phyloP scores from a whole-genome alignment of 1,140 invertebrate species.

The Teleopsis dalmanni region DNA sequence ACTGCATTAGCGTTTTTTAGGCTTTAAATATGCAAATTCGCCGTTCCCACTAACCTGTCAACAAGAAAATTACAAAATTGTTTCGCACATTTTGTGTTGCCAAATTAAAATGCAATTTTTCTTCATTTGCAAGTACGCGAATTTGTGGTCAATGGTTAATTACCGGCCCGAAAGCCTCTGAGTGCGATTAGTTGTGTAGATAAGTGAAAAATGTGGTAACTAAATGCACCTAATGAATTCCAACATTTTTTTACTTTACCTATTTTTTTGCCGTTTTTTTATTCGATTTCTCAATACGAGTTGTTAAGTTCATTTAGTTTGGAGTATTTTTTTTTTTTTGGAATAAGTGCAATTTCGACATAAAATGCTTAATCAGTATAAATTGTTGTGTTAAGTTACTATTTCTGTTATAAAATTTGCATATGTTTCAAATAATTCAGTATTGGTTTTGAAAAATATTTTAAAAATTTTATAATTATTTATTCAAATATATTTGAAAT shows the following conservation, averaged over 20 bases:
- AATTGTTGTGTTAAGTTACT: background rate
- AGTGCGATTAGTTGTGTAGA: no score
- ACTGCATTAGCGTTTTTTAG: no score
- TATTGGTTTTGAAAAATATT: no score
- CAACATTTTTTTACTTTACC: background rate
- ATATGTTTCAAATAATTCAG: no score
- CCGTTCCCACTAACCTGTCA: background rate
- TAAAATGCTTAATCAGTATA: background rate
- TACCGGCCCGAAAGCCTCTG: no score
- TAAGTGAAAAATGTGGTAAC: constrained; percentile 44
- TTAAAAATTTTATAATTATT: no score
- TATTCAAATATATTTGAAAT: no score
- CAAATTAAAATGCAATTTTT: constrained; percentile 44
- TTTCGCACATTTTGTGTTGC: constrained; percentile 10
- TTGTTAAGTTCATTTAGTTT: no score
- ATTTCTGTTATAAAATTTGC: no score
- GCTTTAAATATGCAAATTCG: no score
- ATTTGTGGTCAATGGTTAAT: no score
- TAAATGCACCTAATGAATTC: constrained; percentile 37
- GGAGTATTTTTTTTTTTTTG: background rate
- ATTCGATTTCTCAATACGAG: background rate
- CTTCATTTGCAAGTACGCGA: no score
- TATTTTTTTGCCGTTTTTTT: background rate
- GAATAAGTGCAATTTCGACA: background rate
- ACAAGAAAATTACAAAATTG: background rate